A percentile compares a stretch with the other conserved stretches of the same genome.
Evolutionary conservation across 2,797 vertebrate species (phyloP).

Genomic region (Sebastes oblongus): DNA sequence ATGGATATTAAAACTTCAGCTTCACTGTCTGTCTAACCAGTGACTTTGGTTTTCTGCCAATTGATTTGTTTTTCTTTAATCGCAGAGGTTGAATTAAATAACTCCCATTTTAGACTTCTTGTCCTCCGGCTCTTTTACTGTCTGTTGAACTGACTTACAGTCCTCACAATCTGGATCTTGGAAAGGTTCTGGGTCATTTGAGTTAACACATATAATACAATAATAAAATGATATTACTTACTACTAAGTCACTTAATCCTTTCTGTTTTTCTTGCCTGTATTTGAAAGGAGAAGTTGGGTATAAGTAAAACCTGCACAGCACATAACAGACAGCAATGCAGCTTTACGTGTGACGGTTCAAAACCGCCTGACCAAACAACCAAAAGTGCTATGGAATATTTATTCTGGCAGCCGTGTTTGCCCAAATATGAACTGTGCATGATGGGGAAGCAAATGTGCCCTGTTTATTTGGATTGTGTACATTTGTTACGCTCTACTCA

Average conservation of each 20-base stretch:
- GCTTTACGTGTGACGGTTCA: not conserved
- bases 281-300: not conserved
- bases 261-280: not conserved
- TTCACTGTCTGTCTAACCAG: slow-evolving; percentile 8
- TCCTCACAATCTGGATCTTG: not conserved
- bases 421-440: slow-evolving; percentile 32
- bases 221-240: not conserved
- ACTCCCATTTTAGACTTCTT: not conserved
- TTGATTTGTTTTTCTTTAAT: slow-evolving; percentile 53
- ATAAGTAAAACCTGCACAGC: not conserved
- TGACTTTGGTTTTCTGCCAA: slow-evolving; percentile 27
- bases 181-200: not conserved
- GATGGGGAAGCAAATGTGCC: slow-evolving; percentile 16
- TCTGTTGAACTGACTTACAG: not conserved
- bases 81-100: slow-evolving; percentile 13
- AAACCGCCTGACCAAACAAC: slow-evolving; percentile 24
- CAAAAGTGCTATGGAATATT: slow-evolving; percentile 20
- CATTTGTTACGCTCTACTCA: slow-evolving; percentile 10
- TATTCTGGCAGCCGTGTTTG: slow-evolving; percentile 20
- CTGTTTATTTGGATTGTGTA: slow-evolving; percentile 19
- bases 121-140: slow-evolving; percentile 8
- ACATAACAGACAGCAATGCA: not conserved
- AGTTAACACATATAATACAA: not conserved
- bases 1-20: slow-evolving; percentile 37
- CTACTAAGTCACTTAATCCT: not conserved